phyloP scores from a whole-genome alignment of 2,797 vertebrate species.

The Oreortyx pictus region DNA sequence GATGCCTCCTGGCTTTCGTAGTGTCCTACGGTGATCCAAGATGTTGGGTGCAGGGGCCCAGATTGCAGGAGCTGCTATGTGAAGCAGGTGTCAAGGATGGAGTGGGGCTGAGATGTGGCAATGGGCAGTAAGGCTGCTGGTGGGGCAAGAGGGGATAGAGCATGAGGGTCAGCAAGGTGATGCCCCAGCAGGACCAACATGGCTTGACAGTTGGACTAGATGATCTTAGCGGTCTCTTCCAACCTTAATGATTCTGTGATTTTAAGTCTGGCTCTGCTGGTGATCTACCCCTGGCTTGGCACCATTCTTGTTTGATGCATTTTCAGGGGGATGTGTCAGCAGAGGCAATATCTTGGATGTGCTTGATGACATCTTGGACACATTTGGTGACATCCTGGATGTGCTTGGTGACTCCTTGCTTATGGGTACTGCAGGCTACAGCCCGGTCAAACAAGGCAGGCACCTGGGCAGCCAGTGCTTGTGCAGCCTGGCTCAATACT shows the following conservation, averaged over 20 bases:
- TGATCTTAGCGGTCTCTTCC: no score
- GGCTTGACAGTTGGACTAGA: no score
- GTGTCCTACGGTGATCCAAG: neutral
- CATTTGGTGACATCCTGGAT: fast-evolving
- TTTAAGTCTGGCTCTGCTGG: neutral
- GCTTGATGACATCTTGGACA: no score
- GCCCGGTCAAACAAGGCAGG: neutral
- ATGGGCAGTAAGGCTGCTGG: neutral
- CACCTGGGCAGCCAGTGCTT: neutral
- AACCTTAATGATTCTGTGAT: no score
- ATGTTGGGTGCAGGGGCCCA: neutral
- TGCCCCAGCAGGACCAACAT: neutral
- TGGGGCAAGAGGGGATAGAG: neutral
- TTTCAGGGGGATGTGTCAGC: neutral
- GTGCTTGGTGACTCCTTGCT: fast-evolving
- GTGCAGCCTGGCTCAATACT: neutral
- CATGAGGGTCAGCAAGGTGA: neutral
- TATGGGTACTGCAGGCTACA: neutral
- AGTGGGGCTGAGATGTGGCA: neutral
- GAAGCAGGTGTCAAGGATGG: neutral
- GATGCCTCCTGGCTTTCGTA: neutral
- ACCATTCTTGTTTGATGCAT: neutral
- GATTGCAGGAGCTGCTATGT: neutral
- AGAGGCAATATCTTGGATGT: neutral
- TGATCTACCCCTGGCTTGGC: neutral